A percentile compares a stretch with the other conserved stretches of the same genome.
These are phyloP conservation scores for Sarcophaga variegata DNA, from an alignment of 2,888 invertebrate genomes.

Conservation along the genomic window DNA sequence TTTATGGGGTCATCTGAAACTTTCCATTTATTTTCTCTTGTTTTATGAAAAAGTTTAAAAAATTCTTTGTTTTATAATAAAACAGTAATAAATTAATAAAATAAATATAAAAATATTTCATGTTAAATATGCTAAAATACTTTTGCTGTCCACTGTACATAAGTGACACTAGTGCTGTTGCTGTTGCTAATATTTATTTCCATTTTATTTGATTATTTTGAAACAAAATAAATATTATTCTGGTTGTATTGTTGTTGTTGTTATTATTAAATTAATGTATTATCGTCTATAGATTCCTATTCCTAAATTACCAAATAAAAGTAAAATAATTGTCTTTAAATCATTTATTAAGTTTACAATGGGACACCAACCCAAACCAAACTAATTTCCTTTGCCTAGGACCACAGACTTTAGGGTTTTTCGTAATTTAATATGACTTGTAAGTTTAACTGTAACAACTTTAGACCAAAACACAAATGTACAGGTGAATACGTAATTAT, in stretches of 20 bases:
- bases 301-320: slow-evolving; percentile 30
- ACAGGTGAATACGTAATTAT: too few species aligned
- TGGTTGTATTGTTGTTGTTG: neutral
- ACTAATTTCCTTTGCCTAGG: slow-evolving; percentile 15
- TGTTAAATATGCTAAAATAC: too few species aligned
- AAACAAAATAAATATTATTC: neutral
- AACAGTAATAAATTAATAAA: too few species aligned
- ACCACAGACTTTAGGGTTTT: slow-evolving; percentile 38
- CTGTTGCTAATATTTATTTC: too few species aligned
- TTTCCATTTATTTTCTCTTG: too few species aligned
- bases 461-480: slow-evolving; percentile 22
- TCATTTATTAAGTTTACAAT: slow-evolving; percentile 2
- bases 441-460: slow-evolving; percentile 43
- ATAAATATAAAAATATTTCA: too few species aligned
- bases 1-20: too few species aligned
- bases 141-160: too few species aligned
- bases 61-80: too few species aligned
- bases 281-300: neutral
- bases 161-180: too few species aligned
- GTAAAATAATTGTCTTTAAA: slow-evolving; percentile 35
- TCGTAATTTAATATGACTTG: slow-evolving; percentile 47
- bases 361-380: neutral
- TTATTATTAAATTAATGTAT: slow-evolving; percentile 6
- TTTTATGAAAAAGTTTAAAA: too few species aligned
- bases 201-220: neutral